phyloP scores from a whole-genome alignment of 2,797 vertebrate genomes.

The Xyrichtys novacula region DNA sequence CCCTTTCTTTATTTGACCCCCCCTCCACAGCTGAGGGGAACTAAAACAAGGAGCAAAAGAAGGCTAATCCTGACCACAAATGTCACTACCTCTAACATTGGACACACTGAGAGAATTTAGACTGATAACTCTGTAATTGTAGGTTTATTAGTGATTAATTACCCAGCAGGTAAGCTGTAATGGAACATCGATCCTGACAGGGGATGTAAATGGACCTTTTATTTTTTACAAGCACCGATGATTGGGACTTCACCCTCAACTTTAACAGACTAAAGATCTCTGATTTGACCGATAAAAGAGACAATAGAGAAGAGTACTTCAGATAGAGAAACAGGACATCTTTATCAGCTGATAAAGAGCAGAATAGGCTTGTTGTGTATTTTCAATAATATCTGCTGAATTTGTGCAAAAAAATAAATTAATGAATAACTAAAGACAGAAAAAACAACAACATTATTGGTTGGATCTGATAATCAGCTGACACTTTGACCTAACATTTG shows the following conservation, averaged over 20 bases:
- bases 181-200: slow-evolving; percentile 24
- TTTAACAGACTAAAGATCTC: slow-evolving; percentile 22
- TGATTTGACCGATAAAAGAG: neutral
- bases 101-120: slow-evolving; percentile 9
- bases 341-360: too few species aligned
- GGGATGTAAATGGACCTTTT: slow-evolving; percentile 21
- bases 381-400: slow-evolving; percentile 1
- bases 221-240: slow-evolving; percentile 34
- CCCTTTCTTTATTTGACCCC: slow-evolving; percentile 57
- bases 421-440: slow-evolving; percentile 19
- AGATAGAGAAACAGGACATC: slow-evolving; percentile 2
- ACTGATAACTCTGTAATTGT: slow-evolving; percentile 47
- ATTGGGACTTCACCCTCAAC: neutral
- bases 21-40: slow-evolving; percentile 51
- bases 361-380: slow-evolving; percentile 15
- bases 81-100: slow-evolving; percentile 23
- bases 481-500: slow-evolving; percentile 43
- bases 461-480: slow-evolving; percentile 29
- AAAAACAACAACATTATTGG: slow-evolving; percentile 35
- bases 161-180: slow-evolving; percentile 28
- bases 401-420: too few species aligned
- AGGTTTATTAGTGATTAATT: slow-evolving; percentile 57
- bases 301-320: slow-evolving; percentile 22
- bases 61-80: slow-evolving; percentile 44
- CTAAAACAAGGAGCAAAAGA: slow-evolving; percentile 20